Evolutionary conservation across 2,888 invertebrate genomes (phyloP), one percentile per base, ranked within the genome.

Genomic region (Lumbricus terrestris): DNA sequence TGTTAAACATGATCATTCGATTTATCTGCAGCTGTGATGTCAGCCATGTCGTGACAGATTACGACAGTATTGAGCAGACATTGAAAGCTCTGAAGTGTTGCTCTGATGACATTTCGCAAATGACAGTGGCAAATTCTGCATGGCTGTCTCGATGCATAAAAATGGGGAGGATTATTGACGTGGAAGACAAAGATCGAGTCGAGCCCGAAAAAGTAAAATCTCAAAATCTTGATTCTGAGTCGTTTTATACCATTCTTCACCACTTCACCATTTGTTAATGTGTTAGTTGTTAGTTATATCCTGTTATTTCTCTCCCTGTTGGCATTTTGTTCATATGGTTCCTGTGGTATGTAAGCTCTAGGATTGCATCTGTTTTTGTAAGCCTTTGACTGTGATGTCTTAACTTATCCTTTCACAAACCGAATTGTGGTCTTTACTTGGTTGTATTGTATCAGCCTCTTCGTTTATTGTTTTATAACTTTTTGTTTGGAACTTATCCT

Each of bases 121-220:
- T 23, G n/a, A 37, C 37, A 35, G 37, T 85, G 20, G 85, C 37
- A 37, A 85, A 16, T 6, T 85, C 85, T 23, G 37, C 35, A 18
- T 85, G 85, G 85, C 85, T 85, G 20, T 85, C 85, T 85, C 85
- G 85, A 35, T 85, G 85, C 85, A 85, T 85, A 35, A 85, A 85
- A 37, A 16, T 33, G 5, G 85, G 85, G 37, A 85, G 20, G 15
- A 85, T 85, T 35, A 15, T 37, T 85, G 37, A 85, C 23, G 37
- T 85, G 34, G 85, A 85, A 85, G 85, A 85, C 20, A 23, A 35
- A 85, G 85, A 85, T 85, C 85, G 37, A 8, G 34, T 85, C 18
- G 37, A 85, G 37, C n/a, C 85, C 23, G 85, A 85, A 85, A 85
- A 85, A 35, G 85, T 83, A 47, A 47, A 47, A 47, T 69, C n/a